These are phyloP conservation scores for Drosophila atripex DNA, from an alignment of 2,888 invertebrate genomes.

Conservation along the genomic window DNA sequence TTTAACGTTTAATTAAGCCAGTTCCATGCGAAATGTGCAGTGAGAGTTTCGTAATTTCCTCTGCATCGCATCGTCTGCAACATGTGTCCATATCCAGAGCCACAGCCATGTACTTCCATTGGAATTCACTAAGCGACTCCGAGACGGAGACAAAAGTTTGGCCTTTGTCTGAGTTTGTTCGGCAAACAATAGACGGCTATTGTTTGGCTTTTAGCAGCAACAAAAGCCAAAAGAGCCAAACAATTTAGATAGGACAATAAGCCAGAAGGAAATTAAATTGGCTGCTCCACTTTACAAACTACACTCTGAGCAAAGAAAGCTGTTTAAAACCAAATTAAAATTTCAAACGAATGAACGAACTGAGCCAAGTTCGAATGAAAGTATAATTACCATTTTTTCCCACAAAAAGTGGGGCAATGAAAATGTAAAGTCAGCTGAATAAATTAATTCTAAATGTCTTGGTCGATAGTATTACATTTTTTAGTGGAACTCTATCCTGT, in stretches of 20 bases:
- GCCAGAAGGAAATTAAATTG: slow-evolving; percentile 58
- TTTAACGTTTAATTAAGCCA: slow-evolving; percentile 64
- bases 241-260: slow-evolving; percentile 67
- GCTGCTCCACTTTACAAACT: slow-evolving; percentile 38
- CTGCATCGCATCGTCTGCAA: slow-evolving; percentile 51
- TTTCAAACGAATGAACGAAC: slow-evolving; percentile 12
- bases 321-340: slow-evolving; percentile 44
- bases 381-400: slow-evolving; percentile 27
- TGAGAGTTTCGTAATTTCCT: slow-evolving; percentile 65
- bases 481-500: not conserved
- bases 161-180: slow-evolving; percentile 54
- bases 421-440: slow-evolving; percentile 49
- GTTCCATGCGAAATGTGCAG: slow-evolving; percentile 48
- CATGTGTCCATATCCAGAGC: slow-evolving; percentile 28
- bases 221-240: slow-evolving; percentile 60
- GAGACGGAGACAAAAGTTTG: slow-evolving; percentile 38
- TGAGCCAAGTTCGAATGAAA: not conserved
- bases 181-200: slow-evolving; percentile 67
- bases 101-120: slow-evolving; percentile 4
- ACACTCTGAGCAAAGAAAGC: slow-evolving; percentile 42
- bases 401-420: slow-evolving; percentile 11
- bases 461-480: not conserved
- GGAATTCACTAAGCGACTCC: slow-evolving; percentile 37
- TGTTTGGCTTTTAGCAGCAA: slow-evolving; percentile 74
- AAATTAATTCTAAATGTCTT: slow-evolving; percentile 20